Conservation (phyloP, 2,113 vertebrate genomes). For the Quiscalus mexicanus region DNA sequence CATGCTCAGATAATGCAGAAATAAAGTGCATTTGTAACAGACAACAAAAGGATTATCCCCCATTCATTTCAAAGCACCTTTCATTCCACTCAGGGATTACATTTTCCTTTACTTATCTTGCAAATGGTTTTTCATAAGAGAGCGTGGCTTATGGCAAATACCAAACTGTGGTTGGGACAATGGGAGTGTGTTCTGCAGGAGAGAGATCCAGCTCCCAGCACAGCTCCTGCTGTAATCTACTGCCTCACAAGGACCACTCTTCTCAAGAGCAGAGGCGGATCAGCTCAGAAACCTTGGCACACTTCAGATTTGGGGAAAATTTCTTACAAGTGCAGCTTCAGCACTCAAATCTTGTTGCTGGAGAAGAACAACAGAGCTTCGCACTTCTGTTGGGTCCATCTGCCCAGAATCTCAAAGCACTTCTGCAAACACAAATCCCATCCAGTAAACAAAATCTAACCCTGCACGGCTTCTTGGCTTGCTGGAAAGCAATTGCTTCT, state of each 20-base stretch:
- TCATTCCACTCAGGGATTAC: slow-evolving; percentile 81
- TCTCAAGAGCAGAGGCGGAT: not conserved
- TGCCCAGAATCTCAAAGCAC: not conserved
- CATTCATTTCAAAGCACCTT: slow-evolving; percentile 81
- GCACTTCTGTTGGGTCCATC: fast-evolving
- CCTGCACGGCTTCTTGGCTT: not conserved
- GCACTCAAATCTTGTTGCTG: not conserved
- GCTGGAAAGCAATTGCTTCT: not conserved
- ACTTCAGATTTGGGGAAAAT: not conserved
- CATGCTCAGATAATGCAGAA: slow-evolving; percentile 77
- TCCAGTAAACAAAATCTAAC: not conserved
- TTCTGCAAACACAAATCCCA: not conserved
- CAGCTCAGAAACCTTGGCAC: not conserved
- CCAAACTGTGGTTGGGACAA: slow-evolving; percentile 59
- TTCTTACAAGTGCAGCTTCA: not conserved
- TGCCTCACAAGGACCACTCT: not conserved
- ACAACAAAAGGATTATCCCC: slow-evolving; percentile 83
- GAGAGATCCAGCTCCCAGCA: not conserved
- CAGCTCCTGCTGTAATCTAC: not conserved
- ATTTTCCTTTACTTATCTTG: slow-evolving; percentile 83
- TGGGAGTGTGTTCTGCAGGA: slow-evolving; percentile 12
- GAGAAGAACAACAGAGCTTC: not conserved
- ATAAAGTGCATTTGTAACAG: slow-evolving; percentile 79
- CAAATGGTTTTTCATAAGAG: slow-evolving; percentile 75
- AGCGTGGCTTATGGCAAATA: slow-evolving; percentile 68